A percentile compares a stretch with the other conserved stretches of the same genome.
phyloP scores from a whole-genome alignment of 2,113 vertebrate species.

The Lophius piscatorius region DNA sequence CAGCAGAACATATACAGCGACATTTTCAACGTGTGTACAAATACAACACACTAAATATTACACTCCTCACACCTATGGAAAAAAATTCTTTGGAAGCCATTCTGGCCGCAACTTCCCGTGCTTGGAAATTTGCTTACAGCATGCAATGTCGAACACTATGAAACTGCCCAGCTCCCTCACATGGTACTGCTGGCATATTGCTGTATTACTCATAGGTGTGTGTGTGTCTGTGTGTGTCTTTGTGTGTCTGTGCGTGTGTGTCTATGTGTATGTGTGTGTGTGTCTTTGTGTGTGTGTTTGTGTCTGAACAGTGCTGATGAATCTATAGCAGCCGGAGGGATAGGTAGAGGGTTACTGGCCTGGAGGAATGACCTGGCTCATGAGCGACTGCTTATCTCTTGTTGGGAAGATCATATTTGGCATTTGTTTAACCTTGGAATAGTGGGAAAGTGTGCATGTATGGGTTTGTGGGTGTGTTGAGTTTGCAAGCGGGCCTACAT shows the following conservation, averaged over 20 bases:
- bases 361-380: constrained; percentile 60
- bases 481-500: constrained; percentile 43
- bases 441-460: constrained; percentile 22
- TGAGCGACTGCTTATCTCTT: constrained; percentile 65
- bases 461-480: constrained; percentile 4
- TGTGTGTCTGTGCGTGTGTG: constrained; percentile 24
- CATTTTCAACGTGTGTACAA: constrained; percentile 26
- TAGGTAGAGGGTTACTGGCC: constrained; percentile 43
- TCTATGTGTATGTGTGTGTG: constrained; percentile 20
- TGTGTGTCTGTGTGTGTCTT: constrained; percentile 24
- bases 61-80: constrained; percentile 31
- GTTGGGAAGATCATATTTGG: constrained; percentile 58
- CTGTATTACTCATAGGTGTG: constrained; percentile 59
- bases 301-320: constrained; percentile 46
- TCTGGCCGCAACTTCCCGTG: not conserved
- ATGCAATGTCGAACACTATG: constrained; percentile 51
- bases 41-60: constrained; percentile 31
- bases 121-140: constrained; percentile 48
- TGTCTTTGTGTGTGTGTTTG: too few species aligned
- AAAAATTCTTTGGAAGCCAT: constrained; percentile 46
- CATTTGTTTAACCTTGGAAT: constrained; percentile 78
- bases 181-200: constrained; percentile 47
- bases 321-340: constrained; percentile 46
- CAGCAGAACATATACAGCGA: constrained; percentile 31
- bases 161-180: constrained; percentile 39